Evolutionary conservation across 2,888 invertebrate genomes (phyloP).

Genomic region (Chaitophorus viminalis): DNA sequence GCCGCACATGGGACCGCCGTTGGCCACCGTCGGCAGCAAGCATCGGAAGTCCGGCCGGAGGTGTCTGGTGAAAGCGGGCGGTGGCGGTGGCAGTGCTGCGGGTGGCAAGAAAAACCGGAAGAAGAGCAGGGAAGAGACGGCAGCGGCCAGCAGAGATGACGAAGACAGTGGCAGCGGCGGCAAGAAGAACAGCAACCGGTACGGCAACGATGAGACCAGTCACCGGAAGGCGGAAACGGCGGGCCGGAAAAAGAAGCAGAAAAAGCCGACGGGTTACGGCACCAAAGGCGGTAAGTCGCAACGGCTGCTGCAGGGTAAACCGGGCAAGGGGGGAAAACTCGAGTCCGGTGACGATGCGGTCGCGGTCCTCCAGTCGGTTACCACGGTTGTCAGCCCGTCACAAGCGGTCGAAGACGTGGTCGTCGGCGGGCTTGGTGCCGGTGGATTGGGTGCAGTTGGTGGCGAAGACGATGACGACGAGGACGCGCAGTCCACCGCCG

Average conservation of each 20-base stretch:
- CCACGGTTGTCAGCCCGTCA: not conserved
- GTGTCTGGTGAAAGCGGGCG: not conserved
- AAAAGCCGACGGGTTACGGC: constrained; percentile 16
- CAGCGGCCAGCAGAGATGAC: not conserved
- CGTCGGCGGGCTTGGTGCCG: not conserved
- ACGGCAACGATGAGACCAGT: constrained; percentile 1
- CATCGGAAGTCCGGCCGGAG: constrained; percentile 32
- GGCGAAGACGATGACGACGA: constrained; percentile 9
- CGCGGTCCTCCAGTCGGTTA: not conserved
- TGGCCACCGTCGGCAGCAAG: not conserved
- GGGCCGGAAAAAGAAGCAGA: constrained; percentile 57
- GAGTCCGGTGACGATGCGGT: not conserved
- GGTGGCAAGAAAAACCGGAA: constrained; percentile 12
- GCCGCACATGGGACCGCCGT: constrained; percentile 45
- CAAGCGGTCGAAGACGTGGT: not conserved
- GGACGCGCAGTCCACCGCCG: not conserved
- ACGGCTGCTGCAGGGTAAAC: constrained; percentile 13
- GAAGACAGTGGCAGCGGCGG: not conserved
- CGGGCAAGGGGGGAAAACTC: not conserved
- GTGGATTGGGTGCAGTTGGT: not conserved
- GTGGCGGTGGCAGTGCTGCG: not conserved
- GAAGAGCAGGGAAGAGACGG: constrained; percentile 35
- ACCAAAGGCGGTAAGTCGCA: constrained; percentile 6
- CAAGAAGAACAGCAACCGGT: constrained; percentile 28
- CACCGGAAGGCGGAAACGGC: constrained; percentile 53